Conservation (phyloP, 2,113 vertebrate species). For the Clarias macrocephalus region DNA sequence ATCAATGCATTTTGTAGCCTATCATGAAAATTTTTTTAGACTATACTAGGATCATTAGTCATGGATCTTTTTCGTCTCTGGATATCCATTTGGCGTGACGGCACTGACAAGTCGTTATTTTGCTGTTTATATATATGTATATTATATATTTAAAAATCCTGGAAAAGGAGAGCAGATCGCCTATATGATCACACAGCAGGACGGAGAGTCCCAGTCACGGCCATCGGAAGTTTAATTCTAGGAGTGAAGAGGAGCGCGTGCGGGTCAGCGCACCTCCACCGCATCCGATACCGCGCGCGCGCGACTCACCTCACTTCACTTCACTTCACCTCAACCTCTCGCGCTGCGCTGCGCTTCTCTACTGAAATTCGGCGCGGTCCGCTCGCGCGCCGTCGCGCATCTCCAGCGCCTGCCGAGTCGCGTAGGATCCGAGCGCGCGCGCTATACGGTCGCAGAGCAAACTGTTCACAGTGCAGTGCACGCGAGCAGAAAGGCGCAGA, state of each 20-base stretch:
- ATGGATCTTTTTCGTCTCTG: conserved; percentile 37
- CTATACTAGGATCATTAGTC: conserved; percentile 13
- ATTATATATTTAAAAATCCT: conserved; percentile 24
- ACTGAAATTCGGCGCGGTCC: background rate
- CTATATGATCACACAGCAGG: conserved; percentile 31
- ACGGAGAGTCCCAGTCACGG: background rate
- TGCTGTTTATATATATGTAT: too few species aligned
- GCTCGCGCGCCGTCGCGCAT: conserved; percentile 27
- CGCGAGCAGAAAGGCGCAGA: background rate
- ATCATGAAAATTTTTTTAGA: background rate
- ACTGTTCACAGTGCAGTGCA: background rate
- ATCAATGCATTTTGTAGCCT: conserved; percentile 27
- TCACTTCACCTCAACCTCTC: background rate
- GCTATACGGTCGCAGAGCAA: background rate
- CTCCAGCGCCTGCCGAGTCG: background rate
- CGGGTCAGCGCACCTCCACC: conserved; percentile 57
- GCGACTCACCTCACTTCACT: background rate
- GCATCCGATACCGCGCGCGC: conserved; percentile 54
- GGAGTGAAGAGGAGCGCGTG: conserved; percentile 6
- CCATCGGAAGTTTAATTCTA: conserved; percentile 25
- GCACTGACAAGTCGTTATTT: conserved; percentile 17
- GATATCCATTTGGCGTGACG: conserved; percentile 59
- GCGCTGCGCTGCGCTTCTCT: conserved; percentile 7
- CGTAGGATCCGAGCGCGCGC: background rate
- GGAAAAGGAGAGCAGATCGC: conserved; percentile 24